These are phyloP conservation scores for Euzophera pinguis DNA, from an alignment of 2,888 invertebrate genomes.

Conservation along the genomic window DNA sequence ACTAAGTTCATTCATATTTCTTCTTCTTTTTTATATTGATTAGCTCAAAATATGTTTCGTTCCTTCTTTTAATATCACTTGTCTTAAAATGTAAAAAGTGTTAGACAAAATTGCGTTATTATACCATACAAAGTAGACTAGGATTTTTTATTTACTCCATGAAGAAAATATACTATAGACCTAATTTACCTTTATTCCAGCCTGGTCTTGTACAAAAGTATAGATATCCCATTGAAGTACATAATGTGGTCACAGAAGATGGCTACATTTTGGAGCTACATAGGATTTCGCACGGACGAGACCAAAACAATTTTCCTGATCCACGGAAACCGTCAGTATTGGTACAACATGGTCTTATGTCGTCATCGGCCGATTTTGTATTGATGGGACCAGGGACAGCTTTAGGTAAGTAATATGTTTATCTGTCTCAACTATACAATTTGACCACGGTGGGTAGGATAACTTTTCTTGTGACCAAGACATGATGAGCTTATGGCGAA, in stretches of 20 bases:
- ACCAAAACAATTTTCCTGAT: conserved; percentile 30
- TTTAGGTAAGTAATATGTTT: conserved; percentile 73
- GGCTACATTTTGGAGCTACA: conserved; percentile 53
- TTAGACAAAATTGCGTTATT: too few species aligned
- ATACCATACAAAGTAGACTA: too few species aligned
- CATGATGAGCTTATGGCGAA: too few species aligned
- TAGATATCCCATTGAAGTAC: conserved; percentile 28
- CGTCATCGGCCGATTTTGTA: conserved; percentile 85
- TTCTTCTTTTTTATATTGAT: not conserved
- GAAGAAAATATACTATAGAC: too few species aligned
- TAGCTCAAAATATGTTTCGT: too few species aligned
- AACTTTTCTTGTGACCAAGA: too few species aligned
- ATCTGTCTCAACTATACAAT: not conserved
- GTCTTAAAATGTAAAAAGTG: too few species aligned
- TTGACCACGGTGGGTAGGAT: too few species aligned
- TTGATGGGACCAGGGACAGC: conserved; percentile 82
- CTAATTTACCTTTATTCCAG: conserved; percentile 22
- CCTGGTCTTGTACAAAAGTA: conserved; percentile 50
- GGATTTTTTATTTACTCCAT: too few species aligned
- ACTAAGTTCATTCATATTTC: not conserved
- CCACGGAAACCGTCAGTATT: conserved; percentile 71
- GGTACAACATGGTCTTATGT: conserved; percentile 83
- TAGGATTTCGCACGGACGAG: conserved; percentile 36
- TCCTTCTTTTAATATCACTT: not conserved
- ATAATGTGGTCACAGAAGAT: conserved; percentile 50